phyloP scores from a whole-genome alignment of 2,888 invertebrate species.

The Eutolmus rufibarbis region DNA sequence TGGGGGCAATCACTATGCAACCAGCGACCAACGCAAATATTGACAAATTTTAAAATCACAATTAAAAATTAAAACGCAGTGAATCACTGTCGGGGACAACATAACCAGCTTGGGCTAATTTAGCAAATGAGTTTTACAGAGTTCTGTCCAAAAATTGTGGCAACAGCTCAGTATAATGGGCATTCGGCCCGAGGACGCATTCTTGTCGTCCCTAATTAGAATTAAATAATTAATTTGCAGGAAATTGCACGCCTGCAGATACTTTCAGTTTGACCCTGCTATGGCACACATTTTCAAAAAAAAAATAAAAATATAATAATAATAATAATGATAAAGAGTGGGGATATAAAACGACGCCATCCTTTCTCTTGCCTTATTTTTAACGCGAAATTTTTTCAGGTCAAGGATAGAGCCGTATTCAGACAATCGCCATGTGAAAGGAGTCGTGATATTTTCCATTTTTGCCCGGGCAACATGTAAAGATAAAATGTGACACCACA shows the following conservation, averaged over 20 bases:
- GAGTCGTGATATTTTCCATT: conserved; percentile 7
- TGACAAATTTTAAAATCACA: not conserved
- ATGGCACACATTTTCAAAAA: not conserved
- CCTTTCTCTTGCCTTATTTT: not conserved
- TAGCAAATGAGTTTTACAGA: not conserved
- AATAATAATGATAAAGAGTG: not conserved
- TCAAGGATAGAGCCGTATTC: not conserved
- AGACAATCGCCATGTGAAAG: not conserved
- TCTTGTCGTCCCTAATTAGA: conserved; percentile 7
- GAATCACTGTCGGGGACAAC: not conserved
- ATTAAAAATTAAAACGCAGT: not conserved
- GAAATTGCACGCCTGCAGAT: conserved; percentile 12
- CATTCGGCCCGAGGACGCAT: not conserved
- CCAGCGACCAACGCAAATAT: not conserved
- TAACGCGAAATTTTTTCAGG: not conserved
- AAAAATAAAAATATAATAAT: not conserved
- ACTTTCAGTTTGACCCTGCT: not conserved
- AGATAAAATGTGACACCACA: not conserved
- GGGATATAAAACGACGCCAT: not conserved
- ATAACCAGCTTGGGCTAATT: not conserved
- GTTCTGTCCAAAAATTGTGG: not conserved
- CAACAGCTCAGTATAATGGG: not conserved
- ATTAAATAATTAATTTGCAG: conserved; percentile 21
- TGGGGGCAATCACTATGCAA: not conserved
- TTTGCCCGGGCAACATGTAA: not conserved